These are phyloP conservation scores for Diachasma alloeum DNA, from an alignment of 1,140 invertebrate genomes.

Conservation along the genomic window DNA sequence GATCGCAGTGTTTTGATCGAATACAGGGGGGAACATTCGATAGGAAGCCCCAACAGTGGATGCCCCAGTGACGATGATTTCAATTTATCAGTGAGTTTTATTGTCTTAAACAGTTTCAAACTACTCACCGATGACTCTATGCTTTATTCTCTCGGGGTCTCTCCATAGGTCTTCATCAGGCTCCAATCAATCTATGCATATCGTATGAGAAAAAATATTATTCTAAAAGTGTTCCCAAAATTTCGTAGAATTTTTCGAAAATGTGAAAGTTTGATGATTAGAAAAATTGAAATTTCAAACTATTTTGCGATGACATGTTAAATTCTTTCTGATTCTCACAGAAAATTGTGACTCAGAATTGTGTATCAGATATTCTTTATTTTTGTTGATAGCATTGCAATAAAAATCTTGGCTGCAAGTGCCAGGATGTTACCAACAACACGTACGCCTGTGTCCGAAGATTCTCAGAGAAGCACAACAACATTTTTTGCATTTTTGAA, in stretches of 20 bases:
- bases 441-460: slow-evolving; percentile 81
- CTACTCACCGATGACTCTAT: background rate
- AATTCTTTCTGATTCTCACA: too few species aligned
- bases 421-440: slow-evolving; percentile 84
- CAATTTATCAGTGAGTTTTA: slow-evolving; percentile 67
- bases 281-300: slow-evolving; percentile 28
- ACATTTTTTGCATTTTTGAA: slow-evolving; percentile 79
- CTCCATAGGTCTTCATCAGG: background rate
- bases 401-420: slow-evolving; percentile 76
- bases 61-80: slow-evolving; percentile 69
- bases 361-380: slow-evolving; percentile 19
- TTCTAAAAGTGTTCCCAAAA: too few species aligned
- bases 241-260: too few species aligned
- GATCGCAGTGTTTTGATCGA: slow-evolving; percentile 76
- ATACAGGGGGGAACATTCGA: slow-evolving; percentile 78
- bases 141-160: background rate
- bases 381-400: slow-evolving; percentile 70
- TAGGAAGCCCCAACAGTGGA: slow-evolving; percentile 57
- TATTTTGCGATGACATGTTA: slow-evolving; percentile 20
- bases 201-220: too few species aligned
- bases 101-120: slow-evolving; percentile 4
- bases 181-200: too few species aligned
- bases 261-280: too few species aligned
- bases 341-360: slow-evolving; percentile 15
- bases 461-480: slow-evolving; percentile 65